These are phyloP conservation scores for Pseudonaja textilis DNA, from an alignment of 2,113 vertebrate species.

Conservation along the genomic window DNA sequence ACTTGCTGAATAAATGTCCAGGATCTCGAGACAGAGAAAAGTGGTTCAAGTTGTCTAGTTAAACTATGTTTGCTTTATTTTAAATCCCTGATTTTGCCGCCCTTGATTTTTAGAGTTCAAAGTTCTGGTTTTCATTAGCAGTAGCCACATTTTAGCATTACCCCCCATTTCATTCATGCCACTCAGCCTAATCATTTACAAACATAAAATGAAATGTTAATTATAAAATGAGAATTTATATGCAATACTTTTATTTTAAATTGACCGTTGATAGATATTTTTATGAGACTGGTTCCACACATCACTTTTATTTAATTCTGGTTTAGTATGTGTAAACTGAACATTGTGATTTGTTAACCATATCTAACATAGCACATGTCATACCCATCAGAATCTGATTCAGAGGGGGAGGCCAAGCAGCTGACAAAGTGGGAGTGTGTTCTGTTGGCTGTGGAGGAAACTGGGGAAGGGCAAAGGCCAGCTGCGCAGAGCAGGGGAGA, in stretches of 20 bases:
- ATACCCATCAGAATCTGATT: no score
- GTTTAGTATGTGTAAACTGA: background rate
- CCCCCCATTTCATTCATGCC: background rate
- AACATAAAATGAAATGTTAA: background rate
- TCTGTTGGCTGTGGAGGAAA: no score
- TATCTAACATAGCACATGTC: background rate
- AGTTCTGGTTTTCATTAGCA: background rate
- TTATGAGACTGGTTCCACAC: background rate
- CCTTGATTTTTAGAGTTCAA: background rate
- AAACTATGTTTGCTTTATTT: background rate
- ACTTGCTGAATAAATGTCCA: background rate
- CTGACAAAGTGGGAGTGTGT: no score
- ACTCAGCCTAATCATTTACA: background rate
- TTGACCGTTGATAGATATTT: background rate
- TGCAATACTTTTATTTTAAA: background rate
- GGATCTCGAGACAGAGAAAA: background rate
- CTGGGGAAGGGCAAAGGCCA: no score
- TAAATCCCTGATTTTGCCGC: background rate
- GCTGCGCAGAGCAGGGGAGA: no score
- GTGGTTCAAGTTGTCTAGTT: background rate
- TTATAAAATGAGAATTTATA: background rate
- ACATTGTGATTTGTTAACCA: no score
- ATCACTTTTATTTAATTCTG: background rate
- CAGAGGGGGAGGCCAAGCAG: no score
- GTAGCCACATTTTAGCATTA: background rate